Base-by-base conservation (phyloP, 2,888 invertebrate genomes). In the Lathronympha strigana region DNA sequence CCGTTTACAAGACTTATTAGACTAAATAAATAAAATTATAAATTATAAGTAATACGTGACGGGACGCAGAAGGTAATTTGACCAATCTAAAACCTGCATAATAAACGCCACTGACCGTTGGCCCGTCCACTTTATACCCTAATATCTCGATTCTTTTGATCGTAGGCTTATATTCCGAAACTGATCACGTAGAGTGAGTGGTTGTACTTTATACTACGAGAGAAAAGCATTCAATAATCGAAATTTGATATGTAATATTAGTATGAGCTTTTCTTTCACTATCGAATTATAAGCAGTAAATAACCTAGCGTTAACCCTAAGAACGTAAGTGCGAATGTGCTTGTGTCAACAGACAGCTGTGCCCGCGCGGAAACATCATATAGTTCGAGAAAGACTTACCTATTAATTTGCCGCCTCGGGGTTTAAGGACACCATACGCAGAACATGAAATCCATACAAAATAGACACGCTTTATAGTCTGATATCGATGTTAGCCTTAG, bases 251-350 rank as follows among this genome's bases (percentile, higher is more conserved):
- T 31, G 15, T 45, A 23, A 19, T n/a, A 21, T 21, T 23, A 13
- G 19, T 64, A 25, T 53, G 64, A 60, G 64, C 64, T 64, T 64
- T 64, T 64, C 64, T 64, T 64, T 64, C 64, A 64, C 28, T 64
- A 60, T 53, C 60, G 58, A 60, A 60, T 38, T 17, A 33, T 49
- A 49, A 36, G 23, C 51, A 54, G 43, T 62, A n/a, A n/a, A n/a
- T n/a, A 54, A 63, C 28, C 11, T 64, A 58, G 31, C 23, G 2
- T 64, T 36, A 33, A 40, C 31, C 54, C 4, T 51, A 45, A 11
- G 43, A 33, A 17, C 13, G 15, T 53, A 61, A 33, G 43, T 25
- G 40, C 15, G 21, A 50, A 33, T 40, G 33, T 23, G 23, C 33
- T 21, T 55, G 17, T 47, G 28, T 28, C 43, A 43, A 50, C 50